Percentiles rank a stretch among this genome's conserved stretches.
Conservation (phyloP, 2,888 invertebrate genomes). For the Holacanthella duospinosa region DNA sequence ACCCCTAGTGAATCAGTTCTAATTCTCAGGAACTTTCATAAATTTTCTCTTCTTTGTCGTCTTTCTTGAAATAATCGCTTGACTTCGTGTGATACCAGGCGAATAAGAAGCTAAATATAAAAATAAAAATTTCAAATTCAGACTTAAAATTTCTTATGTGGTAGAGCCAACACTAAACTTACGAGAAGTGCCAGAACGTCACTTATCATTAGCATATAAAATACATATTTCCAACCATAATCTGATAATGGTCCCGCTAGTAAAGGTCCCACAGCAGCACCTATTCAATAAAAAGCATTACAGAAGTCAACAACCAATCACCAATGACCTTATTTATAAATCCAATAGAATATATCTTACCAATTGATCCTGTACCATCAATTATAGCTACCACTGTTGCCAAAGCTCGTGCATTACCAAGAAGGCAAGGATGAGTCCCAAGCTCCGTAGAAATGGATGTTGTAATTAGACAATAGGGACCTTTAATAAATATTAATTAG, state of each 20-base stretch:
- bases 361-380: slow-evolving; percentile 90
- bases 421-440: slow-evolving; percentile 73
- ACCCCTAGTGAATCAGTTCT: too few relatives aligned
- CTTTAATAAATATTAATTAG: background rate
- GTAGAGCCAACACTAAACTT: slow-evolving; percentile 25
- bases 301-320: too few relatives aligned
- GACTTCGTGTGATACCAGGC: slow-evolving; percentile 44
- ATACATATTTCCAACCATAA: slow-evolving; percentile 72
- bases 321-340: too few relatives aligned
- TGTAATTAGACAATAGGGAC: slow-evolving; percentile 86
- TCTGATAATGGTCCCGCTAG: slow-evolving; percentile 69
- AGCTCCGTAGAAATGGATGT: slow-evolving; percentile 92
- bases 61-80: slow-evolving; percentile 27
- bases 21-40: too few relatives aligned
- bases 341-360: too few relatives aligned
- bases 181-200: slow-evolving; percentile 67
- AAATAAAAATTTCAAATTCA: slow-evolving; percentile 15
- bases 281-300: slow-evolving; percentile 43
- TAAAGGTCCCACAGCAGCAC: slow-evolving; percentile 86
- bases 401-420: slow-evolving; percentile 74
- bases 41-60: background rate
- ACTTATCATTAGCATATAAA: slow-evolving; percentile 77
- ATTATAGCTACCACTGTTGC: slow-evolving; percentile 97
- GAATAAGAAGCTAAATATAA: slow-evolving; percentile 42
- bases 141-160: background rate